These are phyloP conservation scores for Hepsetus odoe DNA, from an alignment of 2,113 vertebrate genomes.

Conservation along the genomic window DNA sequence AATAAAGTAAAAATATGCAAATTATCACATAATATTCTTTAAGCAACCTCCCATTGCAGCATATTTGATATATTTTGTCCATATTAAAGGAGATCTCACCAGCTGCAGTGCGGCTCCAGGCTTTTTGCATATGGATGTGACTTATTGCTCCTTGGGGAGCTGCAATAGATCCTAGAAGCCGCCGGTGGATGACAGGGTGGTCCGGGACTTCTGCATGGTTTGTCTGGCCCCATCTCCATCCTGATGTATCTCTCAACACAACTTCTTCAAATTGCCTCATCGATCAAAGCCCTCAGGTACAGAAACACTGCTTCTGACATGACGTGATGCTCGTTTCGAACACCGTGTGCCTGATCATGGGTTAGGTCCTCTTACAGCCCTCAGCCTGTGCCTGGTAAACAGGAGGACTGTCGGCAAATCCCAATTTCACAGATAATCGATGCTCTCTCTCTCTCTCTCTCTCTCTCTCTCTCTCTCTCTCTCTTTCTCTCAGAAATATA, in stretches of 20 bases:
- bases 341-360: constrained; percentile 67
- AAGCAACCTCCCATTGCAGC: no score
- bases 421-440: constrained; percentile 18
- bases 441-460: no score
- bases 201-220: constrained; percentile 61
- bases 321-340: constrained; percentile 61
- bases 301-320: constrained; percentile 71
- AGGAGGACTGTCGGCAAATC: background rate
- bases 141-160: constrained; percentile 70
- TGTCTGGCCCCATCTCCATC: constrained; percentile 70
- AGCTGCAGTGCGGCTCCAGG: background rate
- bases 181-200: constrained; percentile 60
- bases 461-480: no score
- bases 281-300: constrained; percentile 75
- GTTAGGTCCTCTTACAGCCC: constrained; percentile 53
- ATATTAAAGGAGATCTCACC: no score
- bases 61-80: no score
- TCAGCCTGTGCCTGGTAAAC: background rate
- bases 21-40: no score
- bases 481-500: no score
- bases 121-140: constrained; percentile 73
- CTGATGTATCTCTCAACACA: constrained; percentile 79
- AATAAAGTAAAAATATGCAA: no score
- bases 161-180: constrained; percentile 61
- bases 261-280: constrained; percentile 79